Evolutionary conservation across 2,888 invertebrate species (phyloP).

Genomic region (Blera fallax): DNA sequence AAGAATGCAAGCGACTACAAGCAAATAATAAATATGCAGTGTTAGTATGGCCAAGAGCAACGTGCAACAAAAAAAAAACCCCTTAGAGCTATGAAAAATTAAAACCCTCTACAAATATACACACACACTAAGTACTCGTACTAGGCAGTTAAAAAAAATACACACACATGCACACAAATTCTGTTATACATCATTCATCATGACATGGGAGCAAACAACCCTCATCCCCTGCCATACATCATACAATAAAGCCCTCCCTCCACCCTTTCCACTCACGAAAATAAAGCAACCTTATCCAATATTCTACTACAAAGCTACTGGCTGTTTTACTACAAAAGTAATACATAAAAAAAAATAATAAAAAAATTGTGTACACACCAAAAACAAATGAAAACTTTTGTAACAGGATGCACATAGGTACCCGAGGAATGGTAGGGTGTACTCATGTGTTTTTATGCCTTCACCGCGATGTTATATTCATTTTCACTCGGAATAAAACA

Average conservation of each 20-base stretch:
- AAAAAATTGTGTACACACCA: neutral
- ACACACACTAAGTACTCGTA: neutral
- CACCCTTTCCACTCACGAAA: conserved; percentile 3
- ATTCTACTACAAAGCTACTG: conserved; percentile 45
- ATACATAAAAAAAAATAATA: neutral
- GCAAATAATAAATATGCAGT: conserved; percentile 25
- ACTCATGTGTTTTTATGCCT: conserved; percentile 7
- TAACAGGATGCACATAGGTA: conserved; percentile 14
- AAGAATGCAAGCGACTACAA: conserved; percentile 33
- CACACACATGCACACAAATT: neutral
- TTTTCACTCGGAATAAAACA: conserved; percentile 50
- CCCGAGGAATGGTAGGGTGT: neutral
- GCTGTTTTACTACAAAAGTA: conserved; percentile 20
- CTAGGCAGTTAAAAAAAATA: conserved; percentile 32
- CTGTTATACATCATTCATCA: conserved; percentile 41
- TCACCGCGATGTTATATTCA: conserved; percentile 53
- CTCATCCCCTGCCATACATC: neutral
- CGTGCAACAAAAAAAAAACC: neutral
- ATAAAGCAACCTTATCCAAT: conserved; percentile 51
- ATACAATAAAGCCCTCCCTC: neutral
- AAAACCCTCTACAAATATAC: conserved; percentile 34
- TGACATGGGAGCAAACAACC: too few species aligned
- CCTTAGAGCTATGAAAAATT: conserved; percentile 56
- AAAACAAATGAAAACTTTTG: conserved; percentile 34
- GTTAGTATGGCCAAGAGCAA: conserved; percentile 38